These are phyloP conservation scores for Ptychoptera contaminata DNA, from an alignment of 2,888 invertebrate genomes.

Conservation along the genomic window DNA sequence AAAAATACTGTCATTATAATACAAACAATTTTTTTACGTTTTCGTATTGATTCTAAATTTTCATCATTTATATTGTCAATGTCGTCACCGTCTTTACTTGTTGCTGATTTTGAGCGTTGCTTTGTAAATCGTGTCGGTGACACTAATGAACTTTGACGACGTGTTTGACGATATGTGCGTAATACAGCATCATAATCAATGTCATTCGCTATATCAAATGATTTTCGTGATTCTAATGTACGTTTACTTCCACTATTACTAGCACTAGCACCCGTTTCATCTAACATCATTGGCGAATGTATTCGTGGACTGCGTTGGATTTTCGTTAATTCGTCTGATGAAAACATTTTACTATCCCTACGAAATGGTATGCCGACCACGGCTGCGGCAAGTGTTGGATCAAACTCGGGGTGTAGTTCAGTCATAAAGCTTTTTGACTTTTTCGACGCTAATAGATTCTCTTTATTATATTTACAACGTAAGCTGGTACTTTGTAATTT, in stretches of 20 bases:
- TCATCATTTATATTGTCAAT: conserved; percentile 27
- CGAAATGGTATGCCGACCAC: neutral
- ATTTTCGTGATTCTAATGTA: conserved; percentile 19
- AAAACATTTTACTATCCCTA: neutral
- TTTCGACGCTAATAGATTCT: conserved; percentile 27
- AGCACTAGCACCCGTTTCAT: no score
- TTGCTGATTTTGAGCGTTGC: neutral
- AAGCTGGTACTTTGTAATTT: conserved; percentile 30
- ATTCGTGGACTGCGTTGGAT: neutral
- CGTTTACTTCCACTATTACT: neutral
- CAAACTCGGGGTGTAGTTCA: conserved; percentile 27
- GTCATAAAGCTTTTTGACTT: conserved; percentile 32
- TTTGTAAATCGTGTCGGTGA: neutral
- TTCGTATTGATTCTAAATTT: conserved; percentile 45
- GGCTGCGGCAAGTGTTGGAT: conserved; percentile 20
- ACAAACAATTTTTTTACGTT: conserved; percentile 51
- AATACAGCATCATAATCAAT: conserved; percentile 25
- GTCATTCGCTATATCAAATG: conserved; percentile 15
- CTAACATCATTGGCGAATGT: neutral
- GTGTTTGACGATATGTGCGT: conserved; percentile 26
- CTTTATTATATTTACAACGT: conserved; percentile 27
- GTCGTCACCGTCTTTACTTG: neutral
- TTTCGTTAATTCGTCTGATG: neutral
- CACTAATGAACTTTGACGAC: conserved; percentile 23
- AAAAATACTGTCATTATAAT: conserved; percentile 56